Conservation (phyloP, 1,140 invertebrate genomes). For the Bombyx mandarina region DNA sequence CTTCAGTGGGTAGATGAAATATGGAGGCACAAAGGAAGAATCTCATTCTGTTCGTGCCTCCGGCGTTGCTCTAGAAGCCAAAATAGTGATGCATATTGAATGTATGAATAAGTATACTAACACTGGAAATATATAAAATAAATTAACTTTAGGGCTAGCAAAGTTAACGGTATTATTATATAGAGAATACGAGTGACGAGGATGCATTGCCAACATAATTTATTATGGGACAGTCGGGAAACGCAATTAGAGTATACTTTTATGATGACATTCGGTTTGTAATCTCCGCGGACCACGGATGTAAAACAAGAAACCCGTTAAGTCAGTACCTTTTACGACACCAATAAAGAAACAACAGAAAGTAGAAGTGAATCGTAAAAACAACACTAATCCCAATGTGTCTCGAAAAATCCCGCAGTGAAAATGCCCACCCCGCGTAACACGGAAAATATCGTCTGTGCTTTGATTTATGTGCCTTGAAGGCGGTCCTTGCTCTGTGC, state of each 20-base stretch:
- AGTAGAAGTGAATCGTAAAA: slow-evolving; percentile 59
- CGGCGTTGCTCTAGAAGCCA: slow-evolving; percentile 35
- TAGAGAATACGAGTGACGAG: too few species aligned
- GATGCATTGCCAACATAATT: too few species aligned
- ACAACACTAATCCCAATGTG: slow-evolving; percentile 61
- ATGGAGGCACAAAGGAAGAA: slow-evolving; percentile 54
- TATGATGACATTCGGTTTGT: slow-evolving; percentile 6
- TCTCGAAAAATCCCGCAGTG: slow-evolving; percentile 51
- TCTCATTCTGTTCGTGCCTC: slow-evolving; percentile 44
- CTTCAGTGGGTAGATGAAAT: slow-evolving; percentile 46
- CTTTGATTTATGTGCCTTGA: slow-evolving; percentile 66
- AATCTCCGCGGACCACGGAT: slow-evolving; percentile 4
- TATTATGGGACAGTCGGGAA: too few species aligned
- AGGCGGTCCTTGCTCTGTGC: slow-evolving; percentile 52
- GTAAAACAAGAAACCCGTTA: slow-evolving; percentile 16
- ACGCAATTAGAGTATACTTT: slow-evolving; percentile 3
- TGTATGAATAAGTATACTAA: slow-evolving; percentile 18
- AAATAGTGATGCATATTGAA: slow-evolving; percentile 36
- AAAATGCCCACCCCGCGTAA: slow-evolving; percentile 45
- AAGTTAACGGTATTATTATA: too few species aligned
- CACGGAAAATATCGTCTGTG: slow-evolving; percentile 59
- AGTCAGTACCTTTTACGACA: slow-evolving; percentile 30
- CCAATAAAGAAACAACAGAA: slow-evolving; percentile 50
- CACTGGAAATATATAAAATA: not conserved
- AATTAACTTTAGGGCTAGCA: not conserved